Conservation (phyloP, 2,113 vertebrate genomes). For the Trichomycterus rosablanca region DNA sequence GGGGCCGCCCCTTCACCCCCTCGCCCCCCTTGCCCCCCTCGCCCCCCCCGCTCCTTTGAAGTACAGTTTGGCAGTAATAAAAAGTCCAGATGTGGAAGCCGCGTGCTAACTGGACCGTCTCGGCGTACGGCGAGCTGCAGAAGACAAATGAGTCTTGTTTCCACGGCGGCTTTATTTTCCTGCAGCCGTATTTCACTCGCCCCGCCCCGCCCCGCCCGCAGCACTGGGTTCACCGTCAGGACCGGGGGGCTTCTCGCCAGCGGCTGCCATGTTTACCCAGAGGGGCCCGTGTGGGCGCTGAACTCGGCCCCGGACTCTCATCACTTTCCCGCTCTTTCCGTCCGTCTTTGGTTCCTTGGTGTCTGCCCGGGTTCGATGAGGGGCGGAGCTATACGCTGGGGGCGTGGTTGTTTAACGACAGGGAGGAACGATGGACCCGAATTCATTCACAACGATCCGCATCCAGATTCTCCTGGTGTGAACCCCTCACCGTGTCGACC, state of each 20-base stretch:
- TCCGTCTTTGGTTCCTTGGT: no score
- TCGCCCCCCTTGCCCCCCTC: neutral
- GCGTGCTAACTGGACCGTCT: slow-evolving; percentile 30
- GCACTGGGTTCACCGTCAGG: slow-evolving; percentile 34
- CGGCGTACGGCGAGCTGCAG: slow-evolving; percentile 31
- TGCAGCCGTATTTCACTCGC: slow-evolving; percentile 20
- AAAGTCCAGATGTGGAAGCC: slow-evolving; percentile 47
- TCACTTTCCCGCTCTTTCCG: slow-evolving; percentile 60
- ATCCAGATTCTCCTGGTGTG: slow-evolving; percentile 7
- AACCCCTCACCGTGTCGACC: neutral
- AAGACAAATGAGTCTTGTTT: slow-evolving; percentile 41
- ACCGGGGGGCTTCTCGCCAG: slow-evolving; percentile 3
- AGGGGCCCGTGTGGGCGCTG: slow-evolving; percentile 53
- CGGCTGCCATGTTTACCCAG: slow-evolving; percentile 51
- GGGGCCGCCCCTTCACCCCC: neutral
- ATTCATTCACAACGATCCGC: slow-evolving; percentile 27
- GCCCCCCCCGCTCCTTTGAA: slow-evolving; percentile 46
- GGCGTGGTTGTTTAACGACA: slow-evolving; percentile 41
- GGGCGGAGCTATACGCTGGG: no score
- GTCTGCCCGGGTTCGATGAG: no score
- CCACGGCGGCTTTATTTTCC: slow-evolving; percentile 30
- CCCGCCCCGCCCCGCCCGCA: neutral
- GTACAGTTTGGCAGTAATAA: slow-evolving; percentile 46
- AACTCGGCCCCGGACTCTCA: slow-evolving; percentile 52
- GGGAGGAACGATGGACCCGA: slow-evolving; percentile 30